phyloP scores from a whole-genome alignment of 92 coral and sea anemone species.

The Ricordea florida region DNA sequence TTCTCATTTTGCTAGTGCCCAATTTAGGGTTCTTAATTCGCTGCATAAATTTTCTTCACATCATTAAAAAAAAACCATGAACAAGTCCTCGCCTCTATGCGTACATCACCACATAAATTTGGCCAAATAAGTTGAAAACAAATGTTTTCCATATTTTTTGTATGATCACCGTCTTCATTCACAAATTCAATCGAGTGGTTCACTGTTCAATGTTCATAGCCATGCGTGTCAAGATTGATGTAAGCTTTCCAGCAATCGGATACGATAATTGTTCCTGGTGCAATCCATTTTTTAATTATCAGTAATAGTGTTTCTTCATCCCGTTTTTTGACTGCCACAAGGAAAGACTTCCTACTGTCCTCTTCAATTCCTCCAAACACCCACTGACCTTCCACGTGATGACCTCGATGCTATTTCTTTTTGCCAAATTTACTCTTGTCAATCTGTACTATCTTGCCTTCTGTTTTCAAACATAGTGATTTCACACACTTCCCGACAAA shows the following conservation, averaged over 20 bases:
- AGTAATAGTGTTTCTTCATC: constrained; percentile 41
- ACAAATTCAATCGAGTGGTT: constrained; percentile 55
- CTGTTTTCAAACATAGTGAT: constrained; percentile 14
- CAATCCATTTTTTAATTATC: constrained; percentile 19
- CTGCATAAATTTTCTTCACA: too few species aligned
- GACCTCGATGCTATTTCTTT: constrained; percentile 51
- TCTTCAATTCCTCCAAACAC: constrained; percentile 48
- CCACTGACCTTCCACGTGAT: constrained; percentile 63
- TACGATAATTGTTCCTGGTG: constrained; percentile 37
- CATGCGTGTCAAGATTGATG: constrained; percentile 25
- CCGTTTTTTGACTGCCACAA: constrained; percentile 36
- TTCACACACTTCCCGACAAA: constrained; percentile 40
- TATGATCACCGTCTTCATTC: constrained; percentile 32
- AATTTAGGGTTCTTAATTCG: too few species aligned
- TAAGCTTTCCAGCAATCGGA: constrained; percentile 67
- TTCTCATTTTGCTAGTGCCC: constrained; percentile 65
- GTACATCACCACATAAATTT: too few species aligned
- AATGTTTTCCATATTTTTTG: constrained; percentile 28
- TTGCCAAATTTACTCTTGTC: constrained; percentile 34
- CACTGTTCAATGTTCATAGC: constrained; percentile 25
- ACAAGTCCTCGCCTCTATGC: too few species aligned
- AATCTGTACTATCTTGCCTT: constrained; percentile 42
- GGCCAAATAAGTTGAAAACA: too few species aligned
- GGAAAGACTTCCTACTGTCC: constrained; percentile 37
- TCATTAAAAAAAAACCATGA: too few species aligned